Percentiles rank a stretch among this genome's conserved stretches.
Evolutionary conservation across 2,888 invertebrate species (phyloP).

Genomic region (Augiades crinisus): DNA sequence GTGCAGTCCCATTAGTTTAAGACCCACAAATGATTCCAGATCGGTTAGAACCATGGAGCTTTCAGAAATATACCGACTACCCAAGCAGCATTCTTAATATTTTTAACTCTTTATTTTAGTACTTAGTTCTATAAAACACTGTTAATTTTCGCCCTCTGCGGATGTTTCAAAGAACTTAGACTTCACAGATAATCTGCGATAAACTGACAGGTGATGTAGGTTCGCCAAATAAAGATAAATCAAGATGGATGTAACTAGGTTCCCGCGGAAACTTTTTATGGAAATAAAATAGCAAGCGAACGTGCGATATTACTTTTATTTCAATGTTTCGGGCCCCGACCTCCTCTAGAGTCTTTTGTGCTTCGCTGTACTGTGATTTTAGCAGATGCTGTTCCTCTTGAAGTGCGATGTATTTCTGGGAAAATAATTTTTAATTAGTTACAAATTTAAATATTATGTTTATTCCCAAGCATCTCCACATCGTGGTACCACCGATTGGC

Average conservation of each 20-base stretch:
- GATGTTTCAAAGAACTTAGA: not conserved
- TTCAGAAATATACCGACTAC: too few relatives aligned
- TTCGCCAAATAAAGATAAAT: not conserved
- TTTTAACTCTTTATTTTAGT: too few relatives aligned
- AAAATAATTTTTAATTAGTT: not conserved
- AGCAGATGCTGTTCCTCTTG: constrained; percentile 91
- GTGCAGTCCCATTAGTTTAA: too few relatives aligned
- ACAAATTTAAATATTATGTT: too few relatives aligned
- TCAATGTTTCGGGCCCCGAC: too few relatives aligned
- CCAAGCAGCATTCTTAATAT: too few relatives aligned
- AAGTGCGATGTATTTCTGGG: constrained; percentile 88
- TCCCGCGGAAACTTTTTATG: not conserved
- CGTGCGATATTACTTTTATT: too few relatives aligned
- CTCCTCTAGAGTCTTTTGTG: constrained; percentile 96
- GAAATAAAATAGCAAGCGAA: not conserved
- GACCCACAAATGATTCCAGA: too few relatives aligned
- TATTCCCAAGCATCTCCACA: constrained; percentile 80
- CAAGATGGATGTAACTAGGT: not conserved
- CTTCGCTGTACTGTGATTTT: constrained; percentile 91
- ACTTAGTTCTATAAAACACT: too few relatives aligned
- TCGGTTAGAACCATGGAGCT: too few relatives aligned
- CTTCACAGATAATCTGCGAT: not conserved
- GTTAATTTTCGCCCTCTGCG: not conserved
- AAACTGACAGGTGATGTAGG: not conserved
- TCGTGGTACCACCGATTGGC: constrained; percentile 82